Conservation (phyloP, 2,797 vertebrate species). For the Cryptoprocta ferox region DNA sequence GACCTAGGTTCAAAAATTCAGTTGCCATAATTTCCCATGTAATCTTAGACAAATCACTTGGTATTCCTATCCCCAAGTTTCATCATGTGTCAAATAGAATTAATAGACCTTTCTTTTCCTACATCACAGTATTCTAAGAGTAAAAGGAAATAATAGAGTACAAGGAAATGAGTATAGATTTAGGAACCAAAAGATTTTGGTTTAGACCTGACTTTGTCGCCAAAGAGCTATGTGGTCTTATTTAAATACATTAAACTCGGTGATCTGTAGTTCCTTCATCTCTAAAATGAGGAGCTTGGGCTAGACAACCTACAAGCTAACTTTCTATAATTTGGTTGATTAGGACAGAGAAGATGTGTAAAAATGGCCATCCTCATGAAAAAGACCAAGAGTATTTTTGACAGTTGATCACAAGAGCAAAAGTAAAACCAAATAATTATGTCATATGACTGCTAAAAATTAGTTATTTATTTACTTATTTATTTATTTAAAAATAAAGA, state of each 20-base stretch:
- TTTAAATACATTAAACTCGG: neutral
- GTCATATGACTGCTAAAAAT: conserved; percentile 9
- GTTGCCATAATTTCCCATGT: neutral
- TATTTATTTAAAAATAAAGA: neutral
- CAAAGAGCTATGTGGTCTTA: neutral
- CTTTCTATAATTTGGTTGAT: neutral
- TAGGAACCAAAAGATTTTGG: neutral
- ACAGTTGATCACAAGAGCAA: neutral
- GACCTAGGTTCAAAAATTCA: neutral
- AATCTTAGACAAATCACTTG: neutral
- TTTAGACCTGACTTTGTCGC: neutral
- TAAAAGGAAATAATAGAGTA: neutral
- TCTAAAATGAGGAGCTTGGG: neutral
- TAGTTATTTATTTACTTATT: neutral
- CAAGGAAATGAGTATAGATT: neutral
- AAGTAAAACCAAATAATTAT: neutral
- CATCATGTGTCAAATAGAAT: neutral
- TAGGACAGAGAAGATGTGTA: neutral
- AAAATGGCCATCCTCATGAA: neutral
- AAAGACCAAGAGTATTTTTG: conserved; percentile 21
- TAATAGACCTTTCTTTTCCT: neutral
- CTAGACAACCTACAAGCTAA: neutral
- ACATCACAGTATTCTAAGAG: neutral
- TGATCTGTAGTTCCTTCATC: neutral
- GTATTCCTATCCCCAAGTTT: neutral